Evolutionary conservation across 2,113 vertebrate species (phyloP), one percentile per base, ranked within the genome.

Genomic region (Columba livia): DNA sequence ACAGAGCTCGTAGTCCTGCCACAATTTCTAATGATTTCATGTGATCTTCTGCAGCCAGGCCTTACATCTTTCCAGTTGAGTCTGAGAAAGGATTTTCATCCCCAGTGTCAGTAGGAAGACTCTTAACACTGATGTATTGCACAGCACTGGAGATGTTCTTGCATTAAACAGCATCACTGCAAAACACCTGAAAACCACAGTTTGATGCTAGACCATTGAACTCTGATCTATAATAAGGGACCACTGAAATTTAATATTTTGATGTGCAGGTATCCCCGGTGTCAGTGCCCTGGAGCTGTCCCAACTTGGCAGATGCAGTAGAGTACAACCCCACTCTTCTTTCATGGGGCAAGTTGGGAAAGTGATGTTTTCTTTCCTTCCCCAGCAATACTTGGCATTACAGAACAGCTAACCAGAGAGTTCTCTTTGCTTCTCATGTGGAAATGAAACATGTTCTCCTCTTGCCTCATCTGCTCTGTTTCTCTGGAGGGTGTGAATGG

Each of bases 91-190:
- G 61, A 29, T 57, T 74, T 79, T 31, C 66, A 67, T 38, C 54
- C 42, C 34, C 62, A 10, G 9, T 15, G 32, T 7, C 60, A 12
- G 4, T 7, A 25, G 67, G 50, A 15, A 19, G 53, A 15, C 34
- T 25, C 56, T 31, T 5, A n/a, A 11, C 19, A 3, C 4, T 25
- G 47, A 6, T 0, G 0, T 28, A 1, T 5, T 25, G 38, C 67
- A 34, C 40, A 38, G 17, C 32, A 10, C 0, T 14, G 72, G 58
- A 65, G 16, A 24, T 38, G 40, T 12, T 67, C 54, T 57, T 13
- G 38, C 34, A 28, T 15, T 16, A 26, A 75, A 70, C 4, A 21
- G 2, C 34, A 38, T 16, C 44, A 15, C 15, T 32, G 28, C 50
- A 73, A 91, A 42, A 10, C 3, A 1, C 31, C n/a, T 42, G 7